These are phyloP conservation scores for Apis laboriosa DNA, from an alignment of 1,140 invertebrate genomes.

Conservation along the genomic window DNA sequence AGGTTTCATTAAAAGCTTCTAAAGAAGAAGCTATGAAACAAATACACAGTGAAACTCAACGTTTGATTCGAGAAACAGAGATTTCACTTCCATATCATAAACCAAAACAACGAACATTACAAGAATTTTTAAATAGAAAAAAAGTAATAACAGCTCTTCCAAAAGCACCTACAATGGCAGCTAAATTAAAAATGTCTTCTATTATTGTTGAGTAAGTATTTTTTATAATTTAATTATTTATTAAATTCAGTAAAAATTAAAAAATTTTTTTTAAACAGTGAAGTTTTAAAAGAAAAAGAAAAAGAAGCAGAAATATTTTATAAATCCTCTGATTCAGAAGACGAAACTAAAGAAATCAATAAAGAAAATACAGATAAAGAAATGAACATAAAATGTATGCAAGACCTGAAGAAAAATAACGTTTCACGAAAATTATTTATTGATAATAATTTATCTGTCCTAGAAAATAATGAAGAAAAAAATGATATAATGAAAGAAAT, in stretches of 20 bases:
- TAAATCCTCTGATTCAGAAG: constrained; percentile 77
- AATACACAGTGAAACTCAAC: constrained; percentile 84
- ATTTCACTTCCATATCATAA: constrained; percentile 89
- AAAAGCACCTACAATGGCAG: constrained; percentile 69
- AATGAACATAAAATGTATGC: not conserved
- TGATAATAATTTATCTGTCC: constrained; percentile 24
- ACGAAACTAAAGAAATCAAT: constrained; percentile 53
- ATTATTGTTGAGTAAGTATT: constrained; percentile 70
- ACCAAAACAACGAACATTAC: constrained; percentile 86
- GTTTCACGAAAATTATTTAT: constrained; percentile 49
- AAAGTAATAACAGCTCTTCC: constrained; percentile 67
- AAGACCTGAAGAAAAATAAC: constrained; percentile 7
- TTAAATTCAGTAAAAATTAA: constrained; percentile 18
- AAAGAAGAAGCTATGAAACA: constrained; percentile 78
- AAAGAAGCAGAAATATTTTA: constrained; percentile 77
- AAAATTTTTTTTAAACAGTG: constrained; percentile 55
- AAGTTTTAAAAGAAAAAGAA: constrained; percentile 75
- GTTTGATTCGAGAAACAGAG: constrained; percentile 86
- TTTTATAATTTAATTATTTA: not conserved
- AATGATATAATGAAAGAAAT: not conserved
- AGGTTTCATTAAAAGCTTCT: constrained; percentile 68
- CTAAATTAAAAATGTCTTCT: constrained; percentile 75
- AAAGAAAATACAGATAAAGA: not conserved
- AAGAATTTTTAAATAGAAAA: constrained; percentile 85
- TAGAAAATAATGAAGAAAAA: constrained; percentile 1